Evolutionary conservation across 1,140 invertebrate genomes (phyloP).

Genomic region (Drosophila arawakana): DNA sequence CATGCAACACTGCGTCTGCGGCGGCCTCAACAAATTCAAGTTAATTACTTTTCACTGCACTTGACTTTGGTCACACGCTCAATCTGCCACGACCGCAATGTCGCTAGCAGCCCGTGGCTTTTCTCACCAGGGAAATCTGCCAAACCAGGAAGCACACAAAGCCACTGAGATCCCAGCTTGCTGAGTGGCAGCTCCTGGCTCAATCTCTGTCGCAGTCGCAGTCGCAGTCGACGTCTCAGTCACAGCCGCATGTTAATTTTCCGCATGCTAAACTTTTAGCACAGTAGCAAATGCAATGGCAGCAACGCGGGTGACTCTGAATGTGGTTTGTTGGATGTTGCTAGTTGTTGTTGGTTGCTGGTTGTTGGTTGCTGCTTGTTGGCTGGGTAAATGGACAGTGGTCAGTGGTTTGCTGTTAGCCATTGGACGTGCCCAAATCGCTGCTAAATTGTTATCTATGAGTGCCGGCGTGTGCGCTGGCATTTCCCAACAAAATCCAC

Average conservation of each 20-base stretch:
- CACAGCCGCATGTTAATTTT: conserved; percentile 78
- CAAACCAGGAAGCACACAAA: conserved; percentile 57
- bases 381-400: conserved; percentile 14
- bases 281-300: conserved; percentile 70
- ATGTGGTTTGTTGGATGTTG: conserved; percentile 1
- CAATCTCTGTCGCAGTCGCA: neutral
- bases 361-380: conserved; percentile 13
- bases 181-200: conserved; percentile 60
- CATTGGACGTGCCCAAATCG: conserved; percentile 79
- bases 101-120: conserved; percentile 67
- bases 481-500: conserved; percentile 45
- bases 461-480: conserved; percentile 78
- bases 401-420: conserved; percentile 13
- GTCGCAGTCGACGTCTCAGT: conserved; percentile 36
- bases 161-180: conserved; percentile 54
- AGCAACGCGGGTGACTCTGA: conserved; percentile 59
- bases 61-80: conserved; percentile 83
- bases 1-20: conserved; percentile 21
- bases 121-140: conserved; percentile 82
- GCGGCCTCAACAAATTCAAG: conserved; percentile 66
- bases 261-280: conserved; percentile 82
- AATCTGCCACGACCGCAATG: conserved; percentile 47
- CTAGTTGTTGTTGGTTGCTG: no score
- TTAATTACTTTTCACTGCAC: conserved; percentile 83
- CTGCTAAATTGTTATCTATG: conserved; percentile 82